Evolutionary conservation across 2,113 vertebrate genomes (phyloP).

Genomic region (Channa maculata): DNA sequence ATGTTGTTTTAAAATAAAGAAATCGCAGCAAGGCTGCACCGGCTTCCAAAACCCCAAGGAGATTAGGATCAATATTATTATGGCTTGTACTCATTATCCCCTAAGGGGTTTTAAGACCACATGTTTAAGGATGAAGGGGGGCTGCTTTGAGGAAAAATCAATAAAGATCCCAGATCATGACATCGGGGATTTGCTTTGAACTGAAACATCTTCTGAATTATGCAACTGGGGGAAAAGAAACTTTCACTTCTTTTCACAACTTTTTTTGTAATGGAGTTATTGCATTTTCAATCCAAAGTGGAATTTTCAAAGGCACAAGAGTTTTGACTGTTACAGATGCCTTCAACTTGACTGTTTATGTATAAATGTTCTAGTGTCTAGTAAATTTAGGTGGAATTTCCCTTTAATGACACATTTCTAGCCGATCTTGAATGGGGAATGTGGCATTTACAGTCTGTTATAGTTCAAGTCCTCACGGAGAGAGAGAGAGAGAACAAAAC

Average conservation of each 20-base stretch:
- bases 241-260: background rate
- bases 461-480: background rate
- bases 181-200: slow-evolving; percentile 49
- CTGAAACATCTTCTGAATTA: slow-evolving; percentile 29
- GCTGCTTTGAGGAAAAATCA: slow-evolving; percentile 61
- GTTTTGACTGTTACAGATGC: background rate
- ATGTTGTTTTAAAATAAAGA: slow-evolving; percentile 28
- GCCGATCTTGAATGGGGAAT: background rate
- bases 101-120: slow-evolving; percentile 24
- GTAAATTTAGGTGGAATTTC: background rate
- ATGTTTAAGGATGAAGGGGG: slow-evolving; percentile 43
- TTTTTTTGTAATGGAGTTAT: no score
- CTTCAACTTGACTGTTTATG: background rate
- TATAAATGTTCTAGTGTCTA: no score
- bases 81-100: slow-evolving; percentile 31
- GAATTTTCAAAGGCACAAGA: background rate
- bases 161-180: slow-evolving; percentile 65
- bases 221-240: slow-evolving; percentile 14
- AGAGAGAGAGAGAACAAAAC: background rate
- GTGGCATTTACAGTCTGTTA: background rate
- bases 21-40: background rate
- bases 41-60: background rate
- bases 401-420: background rate
- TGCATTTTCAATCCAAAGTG: background rate
- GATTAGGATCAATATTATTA: slow-evolving; percentile 51